Evolutionary conservation across 2,888 invertebrate genomes (phyloP).

Genomic region (Cyaniris semiargus): DNA sequence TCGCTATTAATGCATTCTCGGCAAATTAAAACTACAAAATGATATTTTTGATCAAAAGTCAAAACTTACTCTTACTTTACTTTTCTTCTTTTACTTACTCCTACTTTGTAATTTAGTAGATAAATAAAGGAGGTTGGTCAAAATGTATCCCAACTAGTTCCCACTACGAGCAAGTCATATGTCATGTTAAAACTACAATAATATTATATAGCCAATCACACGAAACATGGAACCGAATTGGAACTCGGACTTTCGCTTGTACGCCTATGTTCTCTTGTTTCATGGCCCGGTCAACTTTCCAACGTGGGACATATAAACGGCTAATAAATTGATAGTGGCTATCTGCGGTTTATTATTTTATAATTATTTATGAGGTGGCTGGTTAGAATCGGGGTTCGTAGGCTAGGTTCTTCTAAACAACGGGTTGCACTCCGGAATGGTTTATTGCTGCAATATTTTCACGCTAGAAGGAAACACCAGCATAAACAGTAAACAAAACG

Average conservation of each 20-base stretch:
- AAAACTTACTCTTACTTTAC: no score
- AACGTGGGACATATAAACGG: slow-evolving; percentile 16
- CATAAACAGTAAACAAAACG: no score
- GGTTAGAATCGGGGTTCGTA: not conserved
- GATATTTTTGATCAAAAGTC: no score
- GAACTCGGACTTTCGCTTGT: not conserved
- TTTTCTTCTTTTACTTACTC: no score
- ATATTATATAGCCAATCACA: not conserved
- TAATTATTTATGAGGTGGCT: not conserved
- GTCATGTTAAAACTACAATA: not conserved
- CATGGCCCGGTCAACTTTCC: slow-evolving; percentile 13
- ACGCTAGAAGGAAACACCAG: no score
- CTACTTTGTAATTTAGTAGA: no score
- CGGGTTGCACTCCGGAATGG: not conserved
- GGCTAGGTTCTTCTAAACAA: not conserved
- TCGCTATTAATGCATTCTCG: no score
- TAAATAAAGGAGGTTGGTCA: no score
- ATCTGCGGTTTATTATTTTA: slow-evolving; percentile 2
- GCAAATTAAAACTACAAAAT: no score
- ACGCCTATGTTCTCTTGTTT: not conserved
- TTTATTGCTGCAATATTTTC: no score
- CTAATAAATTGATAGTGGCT: not conserved
- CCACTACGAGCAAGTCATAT: not conserved
- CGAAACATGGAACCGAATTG: slow-evolving; percentile 7
- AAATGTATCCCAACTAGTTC: no score